These are phyloP conservation scores for Trichogramma pretiosum DNA, from an alignment of 1,140 invertebrate genomes.

Conservation along the genomic window DNA sequence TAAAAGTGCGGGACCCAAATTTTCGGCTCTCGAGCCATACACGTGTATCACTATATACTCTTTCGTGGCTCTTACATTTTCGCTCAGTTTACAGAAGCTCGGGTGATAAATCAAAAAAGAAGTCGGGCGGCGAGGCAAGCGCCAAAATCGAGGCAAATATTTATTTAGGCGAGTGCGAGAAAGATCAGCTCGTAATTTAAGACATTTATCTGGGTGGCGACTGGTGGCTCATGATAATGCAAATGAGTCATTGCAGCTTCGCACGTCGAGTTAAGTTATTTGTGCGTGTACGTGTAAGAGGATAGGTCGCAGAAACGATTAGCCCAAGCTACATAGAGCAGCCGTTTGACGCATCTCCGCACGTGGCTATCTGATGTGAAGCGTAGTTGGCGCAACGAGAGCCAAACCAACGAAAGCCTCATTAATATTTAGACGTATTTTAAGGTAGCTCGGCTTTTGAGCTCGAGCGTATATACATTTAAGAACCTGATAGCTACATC, in stretches of 20 bases:
- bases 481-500: too few relatives aligned
- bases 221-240: constrained; percentile 1
- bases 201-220: constrained; percentile 7
- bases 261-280: too few relatives aligned
- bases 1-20: constrained; percentile 6
- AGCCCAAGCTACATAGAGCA: too few relatives aligned
- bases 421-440: constrained; percentile 43
- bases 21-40: neutral
- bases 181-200: constrained; percentile 1
- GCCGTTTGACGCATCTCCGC: too few relatives aligned
- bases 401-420: constrained; percentile 31
- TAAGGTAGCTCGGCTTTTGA: constrained; percentile 22
- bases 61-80: too few relatives aligned
- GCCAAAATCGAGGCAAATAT: constrained; percentile 9
- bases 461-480: constrained; percentile 31
- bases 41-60: too few relatives aligned
- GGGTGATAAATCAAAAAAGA: constrained; percentile 11
- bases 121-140: neutral
- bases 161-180: constrained; percentile 9
- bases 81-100: too few relatives aligned
- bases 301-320: too few relatives aligned
- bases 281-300: too few relatives aligned
- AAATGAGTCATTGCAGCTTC: too few relatives aligned
- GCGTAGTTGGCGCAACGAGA: neutral
- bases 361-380: too few relatives aligned